A percentile compares a stretch with the other conserved stretches of the same genome.
Conservation (phyloP, 2,797 vertebrate species). For the Eulemur albifrons region DNA sequence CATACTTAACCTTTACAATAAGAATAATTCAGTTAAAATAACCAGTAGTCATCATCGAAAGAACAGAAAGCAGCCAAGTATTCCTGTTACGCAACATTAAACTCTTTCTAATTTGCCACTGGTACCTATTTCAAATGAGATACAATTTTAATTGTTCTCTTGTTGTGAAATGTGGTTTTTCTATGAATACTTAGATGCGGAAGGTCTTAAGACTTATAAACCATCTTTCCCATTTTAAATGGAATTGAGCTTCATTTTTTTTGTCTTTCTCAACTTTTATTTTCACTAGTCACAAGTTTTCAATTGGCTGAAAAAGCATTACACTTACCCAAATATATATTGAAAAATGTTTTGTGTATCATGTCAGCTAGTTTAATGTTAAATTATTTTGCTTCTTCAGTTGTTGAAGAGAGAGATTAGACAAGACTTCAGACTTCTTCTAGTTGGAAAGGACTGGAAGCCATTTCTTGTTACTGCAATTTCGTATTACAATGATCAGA, state of each 20-base stretch:
- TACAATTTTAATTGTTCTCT: neutral
- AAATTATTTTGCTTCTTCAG: neutral
- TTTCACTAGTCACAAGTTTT: neutral
- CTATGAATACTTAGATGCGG: too few species aligned
- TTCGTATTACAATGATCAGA: neutral
- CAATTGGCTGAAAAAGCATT: neutral
- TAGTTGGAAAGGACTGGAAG: neutral
- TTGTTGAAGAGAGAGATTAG: neutral
- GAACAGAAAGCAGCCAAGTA: neutral
- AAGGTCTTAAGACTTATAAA: neutral
- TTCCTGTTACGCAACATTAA: neutral
- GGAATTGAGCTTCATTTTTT: neutral
- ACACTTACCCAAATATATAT: neutral
- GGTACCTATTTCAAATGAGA: neutral
- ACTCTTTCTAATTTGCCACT: neutral
- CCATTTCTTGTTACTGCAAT: neutral
- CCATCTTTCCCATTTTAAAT: neutral
- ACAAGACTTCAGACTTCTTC: neutral
- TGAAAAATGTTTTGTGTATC: neutral
- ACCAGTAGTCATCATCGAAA: neutral
- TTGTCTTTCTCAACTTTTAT: neutral
- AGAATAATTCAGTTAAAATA: constrained; percentile 42
- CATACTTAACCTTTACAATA: constrained; percentile 86
- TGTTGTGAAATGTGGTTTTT: neutral
- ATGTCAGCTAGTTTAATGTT: neutral